Evolutionary conservation across 2,797 vertebrate species (phyloP).

Genomic region (Microctenopoma steveboyesi): DNA sequence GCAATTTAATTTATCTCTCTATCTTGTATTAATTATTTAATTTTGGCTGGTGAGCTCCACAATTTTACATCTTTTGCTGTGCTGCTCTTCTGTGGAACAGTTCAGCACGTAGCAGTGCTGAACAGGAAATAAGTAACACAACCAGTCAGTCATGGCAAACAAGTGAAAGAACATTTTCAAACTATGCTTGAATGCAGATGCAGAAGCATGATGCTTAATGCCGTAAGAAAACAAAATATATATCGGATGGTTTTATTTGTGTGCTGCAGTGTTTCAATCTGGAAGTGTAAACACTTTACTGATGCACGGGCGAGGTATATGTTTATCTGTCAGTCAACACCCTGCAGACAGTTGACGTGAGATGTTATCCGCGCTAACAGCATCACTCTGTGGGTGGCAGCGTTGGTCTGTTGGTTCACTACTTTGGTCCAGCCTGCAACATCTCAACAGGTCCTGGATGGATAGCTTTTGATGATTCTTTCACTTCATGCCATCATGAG

Average conservation of each 20-base stretch:
- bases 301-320: too few relatives aligned
- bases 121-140: too few relatives aligned
- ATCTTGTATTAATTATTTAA: too few relatives aligned
- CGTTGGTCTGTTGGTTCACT: neutral
- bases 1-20: too few relatives aligned
- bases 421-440: neutral
- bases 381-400: neutral
- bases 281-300: neutral
- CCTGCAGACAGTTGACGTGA: neutral
- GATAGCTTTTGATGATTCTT: neutral
- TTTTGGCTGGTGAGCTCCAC: too few relatives aligned
- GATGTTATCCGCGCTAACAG: neutral
- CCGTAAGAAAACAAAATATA: slow-evolving; percentile 17
- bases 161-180: too few relatives aligned
- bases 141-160: too few relatives aligned
- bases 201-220: neutral
- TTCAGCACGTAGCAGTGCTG: too few relatives aligned
- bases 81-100: too few relatives aligned
- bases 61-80: too few relatives aligned
- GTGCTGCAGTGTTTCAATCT: slow-evolving; percentile 1
- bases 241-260: neutral
- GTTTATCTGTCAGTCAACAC: neutral
- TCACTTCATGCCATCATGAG: too few relatives aligned
- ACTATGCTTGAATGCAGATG: too few relatives aligned
- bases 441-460: neutral